Evolutionary conservation across 2,113 vertebrate genomes (phyloP), one percentile per base, ranked within the genome.

Genomic region (Xenopus tropicalis): DNA sequence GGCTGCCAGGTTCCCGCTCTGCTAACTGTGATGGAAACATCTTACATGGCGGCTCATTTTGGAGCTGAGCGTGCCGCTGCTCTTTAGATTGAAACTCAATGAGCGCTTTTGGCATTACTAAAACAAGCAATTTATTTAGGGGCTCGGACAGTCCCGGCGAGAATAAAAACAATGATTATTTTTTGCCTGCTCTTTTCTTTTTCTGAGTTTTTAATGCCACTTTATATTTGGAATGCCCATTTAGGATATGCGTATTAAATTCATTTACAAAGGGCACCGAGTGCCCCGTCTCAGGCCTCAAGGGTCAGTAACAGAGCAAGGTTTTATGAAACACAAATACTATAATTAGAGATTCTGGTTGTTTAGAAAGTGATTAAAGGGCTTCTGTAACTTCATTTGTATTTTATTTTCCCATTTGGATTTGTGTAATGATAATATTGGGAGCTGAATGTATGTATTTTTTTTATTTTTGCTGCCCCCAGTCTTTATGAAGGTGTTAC

Each of bases 251-350:
- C 25, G 61, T 72, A 43, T 57, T 42, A 19, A 43, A 23, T n/a
- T 73, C 19, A 58, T 54, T 43, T 64, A 17, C 51, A 66, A 57
- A 62, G 42, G n/a, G 56, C 42, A 25, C 3, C 12, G 42, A 8
- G 25, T 37, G 61, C 42, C 17, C 58, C 16, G 43, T 37, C 22
- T 11, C 2, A 19, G 56, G 19, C 65, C 72, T 61, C 72, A 13
- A 61, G 72, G 42, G 56, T 46, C 42, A 57, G 56, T 43, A 62
- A 52, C 66, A 74, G 42, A 68, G 42, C 44, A 59, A 44, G 56
- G 57, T 68, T 74, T 29, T 57, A 52, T 65, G 54, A 51, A 68
- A 74, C 68, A 74, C 66, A 74, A 68, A 37, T 6, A 37, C 29
- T 37, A 37, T 37, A 37, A 8, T 37, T 37, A 37, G 2, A 37